A percentile compares a stretch with the other conserved stretches of the same genome.
phyloP scores from a whole-genome alignment of 2,888 invertebrate genomes.

The Scaptomyza cyrtandrae region DNA sequence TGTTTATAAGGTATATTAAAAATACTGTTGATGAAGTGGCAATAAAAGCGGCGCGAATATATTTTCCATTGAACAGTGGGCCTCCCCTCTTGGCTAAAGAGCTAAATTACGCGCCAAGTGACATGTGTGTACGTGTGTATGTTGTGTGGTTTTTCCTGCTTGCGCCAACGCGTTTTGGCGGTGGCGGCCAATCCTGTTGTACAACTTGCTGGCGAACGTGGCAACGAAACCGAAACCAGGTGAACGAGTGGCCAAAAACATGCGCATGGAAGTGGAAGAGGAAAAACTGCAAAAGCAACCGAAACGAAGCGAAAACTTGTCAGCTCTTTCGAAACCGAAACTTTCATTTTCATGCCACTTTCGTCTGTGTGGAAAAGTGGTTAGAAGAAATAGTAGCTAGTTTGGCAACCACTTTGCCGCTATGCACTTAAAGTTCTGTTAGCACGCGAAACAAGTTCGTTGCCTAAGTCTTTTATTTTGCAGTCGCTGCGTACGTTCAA shows the following conservation, averaged over 20 bases:
- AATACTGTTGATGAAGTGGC: slow-evolving; percentile 29
- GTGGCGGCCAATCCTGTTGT: slow-evolving; percentile 66
- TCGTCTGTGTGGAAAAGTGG: slow-evolving; percentile 52
- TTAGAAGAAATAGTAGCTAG: slow-evolving; percentile 27
- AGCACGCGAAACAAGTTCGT: slow-evolving; percentile 55
- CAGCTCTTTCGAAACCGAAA: slow-evolving; percentile 58
- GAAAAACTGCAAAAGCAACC: slow-evolving; percentile 40
- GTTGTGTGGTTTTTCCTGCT: slow-evolving; percentile 72
- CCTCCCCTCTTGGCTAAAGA: slow-evolving; percentile 31
- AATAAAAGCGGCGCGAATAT: slow-evolving; percentile 19
- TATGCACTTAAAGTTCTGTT: slow-evolving; percentile 26
- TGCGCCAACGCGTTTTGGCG: slow-evolving; percentile 66
- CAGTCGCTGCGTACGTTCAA: slow-evolving; percentile 32
- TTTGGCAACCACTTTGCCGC: slow-evolving; percentile 11
- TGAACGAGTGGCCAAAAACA: slow-evolving; percentile 67
- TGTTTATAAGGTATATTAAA: slow-evolving; percentile 35
- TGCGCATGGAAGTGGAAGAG: slow-evolving; percentile 57
- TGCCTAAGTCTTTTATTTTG: slow-evolving; percentile 72
- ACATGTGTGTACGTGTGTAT: slow-evolving; percentile 28
- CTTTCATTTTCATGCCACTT: slow-evolving; percentile 75
- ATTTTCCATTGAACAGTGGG: slow-evolving; percentile 35
- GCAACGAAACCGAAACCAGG: slow-evolving; percentile 70
- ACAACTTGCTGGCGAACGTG: slow-evolving; percentile 58
- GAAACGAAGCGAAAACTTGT: slow-evolving; percentile 64
- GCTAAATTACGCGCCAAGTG: slow-evolving; percentile 50